Conservation (phyloP, 2,888 invertebrate genomes). For the Axea sp. region DNA sequence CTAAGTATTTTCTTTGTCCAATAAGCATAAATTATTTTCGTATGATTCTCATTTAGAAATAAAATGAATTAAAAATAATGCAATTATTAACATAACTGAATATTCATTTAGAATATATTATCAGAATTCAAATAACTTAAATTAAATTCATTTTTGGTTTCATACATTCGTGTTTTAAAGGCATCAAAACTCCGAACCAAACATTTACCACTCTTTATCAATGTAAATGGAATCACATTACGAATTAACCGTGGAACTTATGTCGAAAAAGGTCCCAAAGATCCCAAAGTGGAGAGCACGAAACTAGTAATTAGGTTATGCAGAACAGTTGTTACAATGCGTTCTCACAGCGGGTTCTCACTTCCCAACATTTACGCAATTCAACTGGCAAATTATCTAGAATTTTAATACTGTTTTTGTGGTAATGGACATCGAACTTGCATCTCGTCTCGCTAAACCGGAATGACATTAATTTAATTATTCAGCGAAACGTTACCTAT, state of each 20-base stretch:
- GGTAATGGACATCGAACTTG: conserved; percentile 14
- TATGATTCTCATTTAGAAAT: not conserved
- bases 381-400: conserved; percentile 45
- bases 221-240: conserved; percentile 21
- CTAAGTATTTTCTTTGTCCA: no score
- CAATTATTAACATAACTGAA: conserved; percentile 3
- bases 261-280: conserved; percentile 12
- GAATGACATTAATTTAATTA: conserved; percentile 53
- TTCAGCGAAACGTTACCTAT: conserved; percentile 30
- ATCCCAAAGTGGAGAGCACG: conserved; percentile 60
- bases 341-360: conserved; percentile 25
- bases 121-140: conserved; percentile 23
- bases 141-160: conserved; percentile 25
- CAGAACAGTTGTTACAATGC: conserved; percentile 69
- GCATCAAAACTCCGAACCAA: conserved; percentile 9
- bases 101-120: conserved; percentile 7
- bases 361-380: conserved; percentile 47
- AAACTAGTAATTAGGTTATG: conserved; percentile 71
- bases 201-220: conserved; percentile 18
- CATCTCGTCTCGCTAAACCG: conserved; percentile 11
- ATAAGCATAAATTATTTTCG: no score
- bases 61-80: not conserved
- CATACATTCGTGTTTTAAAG: conserved; percentile 4
- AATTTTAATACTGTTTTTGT: conserved; percentile 51
- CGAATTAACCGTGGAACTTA: conserved; percentile 23